Base-by-base conservation (phyloP, 2,888 invertebrate genomes). In the Scaptomyza parva region DNA sequence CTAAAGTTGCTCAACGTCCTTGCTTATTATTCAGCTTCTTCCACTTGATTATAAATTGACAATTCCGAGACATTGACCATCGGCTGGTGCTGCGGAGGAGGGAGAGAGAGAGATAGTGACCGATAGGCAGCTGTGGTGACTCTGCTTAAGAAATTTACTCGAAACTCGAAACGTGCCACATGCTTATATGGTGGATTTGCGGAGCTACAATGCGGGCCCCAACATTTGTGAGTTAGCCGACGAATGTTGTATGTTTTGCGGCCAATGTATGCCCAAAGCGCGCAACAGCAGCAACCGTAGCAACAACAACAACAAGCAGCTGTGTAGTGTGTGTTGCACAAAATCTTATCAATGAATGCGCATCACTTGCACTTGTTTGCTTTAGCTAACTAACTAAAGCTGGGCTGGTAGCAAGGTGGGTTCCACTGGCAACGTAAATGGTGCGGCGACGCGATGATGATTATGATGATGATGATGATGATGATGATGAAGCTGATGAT, bases 311-410 rank as follows among this genome's bases (percentile, higher is more conserved):
- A 45, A n/a, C 59, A 58, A 58, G 24, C 53, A 58, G 57, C 24
- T 58, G 57, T 33, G 22, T 22, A 5, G 8, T 3, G 45, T 54
- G 57, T 66, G 84, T 70, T 70, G 86, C 79, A 76, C 73, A 82
- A 85, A 86, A 84, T 83, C 88, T 83, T 83, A 83, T 83, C 83
- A 83, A 83, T 83, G 83, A 83, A 82, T 88, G 82, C 81, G 88
- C 81, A 85, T 85, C 86, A 86, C 86, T 88, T 88, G 88, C 86
- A 86, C 86, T 86, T 87, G 86, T 86, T 84, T 84, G 85, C 68
- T 62, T 59, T 68, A 59, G 70, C 82, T 62, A 63, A 63, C 50
- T 62, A 62, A 61, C 51, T 9, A 11, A 26, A 9, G 17, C 45
- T 18, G 22, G 20, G 44, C 33, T 12, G n/a, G 12, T 9, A 17